These are phyloP conservation scores for Formica aserva DNA, from an alignment of 2,888 invertebrate genomes.

Conservation along the genomic window DNA sequence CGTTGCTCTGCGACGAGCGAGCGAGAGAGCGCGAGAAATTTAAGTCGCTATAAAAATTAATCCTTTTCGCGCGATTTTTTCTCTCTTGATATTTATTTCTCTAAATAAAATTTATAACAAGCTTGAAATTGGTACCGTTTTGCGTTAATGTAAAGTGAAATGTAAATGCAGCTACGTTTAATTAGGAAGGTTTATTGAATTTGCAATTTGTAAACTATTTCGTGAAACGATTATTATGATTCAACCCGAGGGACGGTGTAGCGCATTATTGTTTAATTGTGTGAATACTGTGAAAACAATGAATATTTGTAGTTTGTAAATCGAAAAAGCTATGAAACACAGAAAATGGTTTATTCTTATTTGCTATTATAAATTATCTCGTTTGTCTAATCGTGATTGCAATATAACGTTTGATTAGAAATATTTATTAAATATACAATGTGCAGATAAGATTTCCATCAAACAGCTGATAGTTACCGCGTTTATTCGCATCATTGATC, in stretches of 20 bases:
- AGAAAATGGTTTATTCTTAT: background rate
- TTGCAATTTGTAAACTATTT: background rate
- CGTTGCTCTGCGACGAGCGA: background rate
- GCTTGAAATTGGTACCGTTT: background rate
- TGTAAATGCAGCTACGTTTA: background rate
- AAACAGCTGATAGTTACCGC: background rate
- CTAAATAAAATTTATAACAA: slow-evolving; percentile 3
- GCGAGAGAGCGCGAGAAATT: background rate
- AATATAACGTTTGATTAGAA: background rate
- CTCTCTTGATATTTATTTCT: slow-evolving; percentile 1
- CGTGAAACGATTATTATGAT: background rate
- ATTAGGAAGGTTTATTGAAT: background rate
- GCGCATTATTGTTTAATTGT: background rate
- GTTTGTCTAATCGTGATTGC: background rate
- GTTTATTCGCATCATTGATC: background rate
- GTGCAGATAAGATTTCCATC: background rate
- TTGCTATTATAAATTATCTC: background rate
- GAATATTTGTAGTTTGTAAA: slow-evolving; percentile 1
- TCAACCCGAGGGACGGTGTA: background rate
- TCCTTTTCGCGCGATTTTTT: background rate
- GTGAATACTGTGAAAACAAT: background rate
- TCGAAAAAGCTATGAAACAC: background rate
- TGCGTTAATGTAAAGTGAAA: background rate
- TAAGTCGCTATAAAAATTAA: slow-evolving; percentile 26
- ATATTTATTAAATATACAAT: background rate